A percentile compares a stretch with the other conserved stretches of the same genome.
Conservation (phyloP, 2,888 invertebrate species). For the Nesidiocoris tenuis region DNA sequence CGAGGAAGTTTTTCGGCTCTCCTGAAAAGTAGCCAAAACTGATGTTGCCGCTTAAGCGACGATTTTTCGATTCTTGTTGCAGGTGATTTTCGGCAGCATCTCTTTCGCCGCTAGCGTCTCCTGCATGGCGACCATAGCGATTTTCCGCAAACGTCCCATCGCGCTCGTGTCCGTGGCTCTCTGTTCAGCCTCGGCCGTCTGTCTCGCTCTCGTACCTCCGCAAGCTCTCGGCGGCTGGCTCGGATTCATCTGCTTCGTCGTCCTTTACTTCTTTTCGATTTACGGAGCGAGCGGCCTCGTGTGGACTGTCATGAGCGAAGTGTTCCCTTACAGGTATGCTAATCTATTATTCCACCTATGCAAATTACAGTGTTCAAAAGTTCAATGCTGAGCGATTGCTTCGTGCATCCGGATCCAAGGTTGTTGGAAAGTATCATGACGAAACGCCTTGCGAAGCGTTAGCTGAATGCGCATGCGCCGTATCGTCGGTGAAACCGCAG, state of each 20-base stretch:
- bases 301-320: slow-evolving; percentile 62
- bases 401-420: too few species aligned
- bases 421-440: too few species aligned
- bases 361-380: background rate
- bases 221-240: slow-evolving; percentile 55
- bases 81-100: slow-evolving; percentile 59
- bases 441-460: too few species aligned
- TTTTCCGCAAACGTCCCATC: slow-evolving; percentile 59
- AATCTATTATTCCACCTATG: background rate
- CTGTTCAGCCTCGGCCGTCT: slow-evolving; percentile 41
- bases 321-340: slow-evolving; percentile 61
- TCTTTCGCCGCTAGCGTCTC: slow-evolving; percentile 57
- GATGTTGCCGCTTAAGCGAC: too few species aligned
- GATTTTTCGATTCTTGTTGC: too few species aligned
- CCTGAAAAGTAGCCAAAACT: too few species aligned
- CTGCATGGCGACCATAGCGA: slow-evolving; percentile 56
- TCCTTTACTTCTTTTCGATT: slow-evolving; percentile 56
- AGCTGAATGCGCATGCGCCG: too few species aligned
- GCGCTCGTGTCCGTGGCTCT: slow-evolving; percentile 56
- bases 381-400: too few species aligned
- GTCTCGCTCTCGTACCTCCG: slow-evolving; percentile 19
- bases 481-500: too few species aligned
- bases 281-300: slow-evolving; percentile 56
- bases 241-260: slow-evolving; percentile 57
- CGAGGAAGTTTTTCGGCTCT: too few species aligned